A percentile compares a stretch with the other conserved stretches of the same genome.
These are phyloP conservation scores for Myrmecobius fasciatus DNA, from an alignment of 2,113 vertebrate species.

Conservation along the genomic window DNA sequence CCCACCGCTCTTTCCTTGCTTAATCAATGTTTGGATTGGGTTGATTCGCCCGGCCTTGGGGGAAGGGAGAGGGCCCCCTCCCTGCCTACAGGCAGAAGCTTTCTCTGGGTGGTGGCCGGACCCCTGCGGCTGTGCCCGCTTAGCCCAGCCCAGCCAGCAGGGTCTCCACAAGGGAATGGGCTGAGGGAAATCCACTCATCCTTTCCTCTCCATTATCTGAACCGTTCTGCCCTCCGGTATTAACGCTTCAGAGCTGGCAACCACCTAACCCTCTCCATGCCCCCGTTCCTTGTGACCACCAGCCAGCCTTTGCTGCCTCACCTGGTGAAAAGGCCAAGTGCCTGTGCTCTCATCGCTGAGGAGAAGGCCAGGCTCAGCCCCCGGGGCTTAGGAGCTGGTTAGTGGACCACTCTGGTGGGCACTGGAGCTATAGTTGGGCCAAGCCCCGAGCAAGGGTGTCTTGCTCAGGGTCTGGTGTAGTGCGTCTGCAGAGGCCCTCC, in stretches of 20 bases:
- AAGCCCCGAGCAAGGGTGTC: not conserved
- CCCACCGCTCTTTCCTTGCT: constrained; percentile 13
- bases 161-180: not conserved
- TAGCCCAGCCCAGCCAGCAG: not conserved
- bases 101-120: not conserved
- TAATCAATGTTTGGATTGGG: not conserved
- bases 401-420: not conserved
- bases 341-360: not conserved
- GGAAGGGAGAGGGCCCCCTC: not conserved
- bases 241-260: constrained; percentile 11
- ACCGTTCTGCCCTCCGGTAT: not conserved
- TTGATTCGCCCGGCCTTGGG: constrained; percentile 63
- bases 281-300: constrained; percentile 3
- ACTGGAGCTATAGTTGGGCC: not conserved
- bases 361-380: too few relatives aligned
- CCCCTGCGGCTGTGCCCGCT: not conserved
- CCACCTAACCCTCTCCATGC: not conserved
- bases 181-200: not conserved
- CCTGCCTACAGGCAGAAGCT: not conserved
- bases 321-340: not conserved
- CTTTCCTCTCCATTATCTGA: not conserved
- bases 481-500: not conserved
- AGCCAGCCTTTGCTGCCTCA: not conserved
- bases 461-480: not conserved
- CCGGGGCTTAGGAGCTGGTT: not conserved